phyloP scores from a whole-genome alignment of 2,888 invertebrate genomes.

The Luperina nickerlii region DNA sequence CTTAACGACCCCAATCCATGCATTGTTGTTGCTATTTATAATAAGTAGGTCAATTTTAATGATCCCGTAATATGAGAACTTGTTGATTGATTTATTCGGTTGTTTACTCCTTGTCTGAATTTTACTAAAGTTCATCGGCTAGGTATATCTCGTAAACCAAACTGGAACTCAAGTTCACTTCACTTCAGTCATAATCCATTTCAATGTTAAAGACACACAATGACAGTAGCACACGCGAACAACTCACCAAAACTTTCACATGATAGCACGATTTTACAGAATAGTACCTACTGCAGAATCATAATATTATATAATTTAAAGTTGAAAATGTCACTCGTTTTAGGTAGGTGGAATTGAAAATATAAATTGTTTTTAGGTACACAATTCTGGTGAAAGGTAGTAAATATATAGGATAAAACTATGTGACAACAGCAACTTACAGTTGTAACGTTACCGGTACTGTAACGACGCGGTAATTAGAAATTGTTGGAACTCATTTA shows the following conservation, averaged over 20 bases:
- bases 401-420: conserved; percentile 11
- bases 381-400: background rate
- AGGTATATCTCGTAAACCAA: background rate
- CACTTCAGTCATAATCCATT: background rate
- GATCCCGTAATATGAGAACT: conserved; percentile 41
- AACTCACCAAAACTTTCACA: background rate
- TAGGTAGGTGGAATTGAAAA: background rate
- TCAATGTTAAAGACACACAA: background rate
- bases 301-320: too few relatives aligned
- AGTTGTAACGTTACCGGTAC: conserved; percentile 8
- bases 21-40: conserved; percentile 56
- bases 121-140: background rate
- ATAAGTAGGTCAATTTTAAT: conserved; percentile 61
- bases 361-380: background rate
- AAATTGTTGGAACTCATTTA: conserved; percentile 35
- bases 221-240: background rate
- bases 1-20: conserved; percentile 49
- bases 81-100: background rate
- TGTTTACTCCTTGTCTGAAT: background rate
- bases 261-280: background rate
- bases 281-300: background rate
- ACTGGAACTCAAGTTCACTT: too few relatives aligned
- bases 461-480: conserved; percentile 27
- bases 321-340: background rate
- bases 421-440: conserved; percentile 17